Percentiles rank a stretch among this genome's conserved stretches.
Conservation (phyloP, 2,888 invertebrate species). For the Epinotia bilunana region DNA sequence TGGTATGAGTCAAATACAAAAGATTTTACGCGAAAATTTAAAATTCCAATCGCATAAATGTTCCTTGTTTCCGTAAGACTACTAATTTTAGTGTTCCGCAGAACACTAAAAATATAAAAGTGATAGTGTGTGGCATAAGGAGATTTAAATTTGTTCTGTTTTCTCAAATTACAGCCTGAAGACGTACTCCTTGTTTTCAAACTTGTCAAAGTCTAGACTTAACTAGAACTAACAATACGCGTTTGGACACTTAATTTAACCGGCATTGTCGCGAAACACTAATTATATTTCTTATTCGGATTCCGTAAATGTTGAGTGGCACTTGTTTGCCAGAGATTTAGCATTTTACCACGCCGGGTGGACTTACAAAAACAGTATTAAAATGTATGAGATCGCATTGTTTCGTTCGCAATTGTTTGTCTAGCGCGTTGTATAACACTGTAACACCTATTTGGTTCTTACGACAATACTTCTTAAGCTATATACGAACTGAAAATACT, state of each 20-base stretch:
- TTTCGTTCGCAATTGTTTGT: slow-evolving; percentile 58
- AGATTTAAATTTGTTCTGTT: slow-evolving; percentile 28
- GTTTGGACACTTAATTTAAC: slow-evolving; percentile 36
- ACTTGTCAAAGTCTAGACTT: slow-evolving; percentile 23
- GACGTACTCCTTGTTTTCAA: not conserved
- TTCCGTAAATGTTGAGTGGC: slow-evolving; percentile 51
- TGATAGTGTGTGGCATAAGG: not conserved
- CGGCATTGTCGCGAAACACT: slow-evolving; percentile 26
- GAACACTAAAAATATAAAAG: too few species aligned
- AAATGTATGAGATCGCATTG: slow-evolving; percentile 70
- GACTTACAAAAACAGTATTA: slow-evolving; percentile 61
- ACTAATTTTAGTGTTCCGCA: too few species aligned
- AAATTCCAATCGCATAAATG: too few species aligned
- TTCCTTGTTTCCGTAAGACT: too few species aligned
- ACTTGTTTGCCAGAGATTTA: slow-evolving; percentile 55
- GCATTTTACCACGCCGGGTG: slow-evolving; percentile 56
- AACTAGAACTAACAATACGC: slow-evolving; percentile 25
- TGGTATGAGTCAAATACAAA: too few species aligned
- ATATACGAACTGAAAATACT: not conserved
- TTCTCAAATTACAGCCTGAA: slow-evolving; percentile 22
- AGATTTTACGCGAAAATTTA: too few species aligned
- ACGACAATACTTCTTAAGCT: not conserved
- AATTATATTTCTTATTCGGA: slow-evolving; percentile 50
- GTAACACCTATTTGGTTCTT: slow-evolving; percentile 34
- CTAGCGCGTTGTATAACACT: slow-evolving; percentile 55